These are phyloP conservation scores for Oenanthe melanoleuca DNA, from an alignment of 2,113 vertebrate genomes.

Conservation along the genomic window DNA sequence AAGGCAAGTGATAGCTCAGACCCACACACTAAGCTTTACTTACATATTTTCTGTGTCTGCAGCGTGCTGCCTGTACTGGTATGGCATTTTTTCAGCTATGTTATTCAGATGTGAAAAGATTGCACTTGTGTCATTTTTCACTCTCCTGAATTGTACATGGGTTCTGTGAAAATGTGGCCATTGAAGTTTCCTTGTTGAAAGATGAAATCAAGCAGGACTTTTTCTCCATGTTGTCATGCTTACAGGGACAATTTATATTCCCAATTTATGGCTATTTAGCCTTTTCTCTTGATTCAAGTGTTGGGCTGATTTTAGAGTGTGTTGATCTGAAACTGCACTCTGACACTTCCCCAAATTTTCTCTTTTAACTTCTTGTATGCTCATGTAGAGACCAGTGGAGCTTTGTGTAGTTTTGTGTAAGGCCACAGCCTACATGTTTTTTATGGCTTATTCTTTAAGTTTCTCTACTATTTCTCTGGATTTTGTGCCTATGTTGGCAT, in stretches of 20 bases:
- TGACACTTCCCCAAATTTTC: not conserved
- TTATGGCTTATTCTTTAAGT: not conserved
- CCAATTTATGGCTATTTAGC: not conserved
- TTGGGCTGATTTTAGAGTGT: not conserved
- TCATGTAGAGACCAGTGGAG: not conserved
- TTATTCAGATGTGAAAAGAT: not conserved
- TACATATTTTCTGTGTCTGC: not conserved
- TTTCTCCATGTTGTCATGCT: not conserved
- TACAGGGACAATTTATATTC: not conserved
- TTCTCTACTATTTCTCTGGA: not conserved
- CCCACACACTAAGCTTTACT: not conserved
- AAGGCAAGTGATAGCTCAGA: constrained; percentile 9
- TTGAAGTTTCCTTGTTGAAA: not conserved
- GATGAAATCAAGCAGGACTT: not conserved
- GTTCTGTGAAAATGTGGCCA: not conserved
- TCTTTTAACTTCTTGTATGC: not conserved
- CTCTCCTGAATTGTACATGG: not conserved
- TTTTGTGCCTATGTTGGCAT: not conserved
- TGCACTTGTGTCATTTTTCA: not conserved
- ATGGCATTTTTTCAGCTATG: not conserved
- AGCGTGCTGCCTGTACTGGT: not conserved
- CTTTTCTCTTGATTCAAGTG: not conserved
- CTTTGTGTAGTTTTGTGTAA: too few species aligned
- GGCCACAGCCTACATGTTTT: not conserved
- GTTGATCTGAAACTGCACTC: fast-evolving